These are phyloP conservation scores for Platycheirus rosarum DNA, from an alignment of 2,888 invertebrate genomes.

Conservation along the genomic window DNA sequence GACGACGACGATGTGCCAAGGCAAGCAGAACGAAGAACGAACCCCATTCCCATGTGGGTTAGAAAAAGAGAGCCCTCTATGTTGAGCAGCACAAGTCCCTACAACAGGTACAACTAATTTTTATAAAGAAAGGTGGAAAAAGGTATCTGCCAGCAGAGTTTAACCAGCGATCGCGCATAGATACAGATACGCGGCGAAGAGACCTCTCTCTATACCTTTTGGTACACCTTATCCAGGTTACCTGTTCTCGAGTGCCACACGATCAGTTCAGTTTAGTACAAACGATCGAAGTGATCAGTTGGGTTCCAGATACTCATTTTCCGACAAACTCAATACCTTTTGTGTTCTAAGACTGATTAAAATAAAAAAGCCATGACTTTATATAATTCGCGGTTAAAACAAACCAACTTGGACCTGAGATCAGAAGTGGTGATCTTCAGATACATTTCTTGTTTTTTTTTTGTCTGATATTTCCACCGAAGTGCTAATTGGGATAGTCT, in stretches of 20 bases:
- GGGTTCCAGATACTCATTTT: constrained; percentile 20
- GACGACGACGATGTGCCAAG: constrained; percentile 42
- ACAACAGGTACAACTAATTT: constrained; percentile 71
- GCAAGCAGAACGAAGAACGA: constrained; percentile 66
- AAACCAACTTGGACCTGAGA: constrained; percentile 51
- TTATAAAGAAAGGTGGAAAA: constrained; percentile 74
- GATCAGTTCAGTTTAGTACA: constrained; percentile 71
- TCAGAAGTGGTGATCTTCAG: constrained; percentile 63
- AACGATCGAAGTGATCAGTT: constrained; percentile 70
- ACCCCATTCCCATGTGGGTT: constrained; percentile 62
- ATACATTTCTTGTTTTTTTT: constrained; percentile 24
- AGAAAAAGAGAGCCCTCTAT: constrained; percentile 72
- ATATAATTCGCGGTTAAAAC: constrained; percentile 62
- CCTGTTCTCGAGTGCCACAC: constrained; percentile 72
- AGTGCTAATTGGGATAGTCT: constrained; percentile 66
- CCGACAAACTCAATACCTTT: constrained; percentile 3
- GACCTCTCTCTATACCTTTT: constrained; percentile 68
- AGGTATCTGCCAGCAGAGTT: constrained; percentile 68
- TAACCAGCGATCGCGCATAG: constrained; percentile 68
- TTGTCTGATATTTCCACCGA: constrained; percentile 32
- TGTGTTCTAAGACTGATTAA: constrained; percentile 52
- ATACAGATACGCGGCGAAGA: constrained; percentile 64
- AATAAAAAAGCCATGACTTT: constrained; percentile 49
- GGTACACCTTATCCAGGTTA: constrained; percentile 73
- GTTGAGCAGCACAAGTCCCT: constrained; percentile 45